phyloP scores from a whole-genome alignment of 2,888 invertebrate species.

The Steinernema hermaphroditum region DNA sequence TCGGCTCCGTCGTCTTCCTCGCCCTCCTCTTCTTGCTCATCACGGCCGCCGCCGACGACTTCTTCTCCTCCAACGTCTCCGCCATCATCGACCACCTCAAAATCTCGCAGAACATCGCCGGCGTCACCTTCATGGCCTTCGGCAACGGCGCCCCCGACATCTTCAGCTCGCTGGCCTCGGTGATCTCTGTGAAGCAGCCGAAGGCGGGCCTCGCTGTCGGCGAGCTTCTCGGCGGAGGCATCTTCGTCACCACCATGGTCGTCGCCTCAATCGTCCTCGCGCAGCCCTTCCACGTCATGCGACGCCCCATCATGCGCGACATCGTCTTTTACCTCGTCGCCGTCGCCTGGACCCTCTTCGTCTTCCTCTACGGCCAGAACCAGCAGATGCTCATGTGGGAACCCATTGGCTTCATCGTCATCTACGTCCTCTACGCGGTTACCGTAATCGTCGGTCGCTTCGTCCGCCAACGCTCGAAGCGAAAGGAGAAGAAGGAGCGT shows the following conservation, averaged over 20 bases:
- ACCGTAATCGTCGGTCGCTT: conserved; percentile 69
- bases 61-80: conserved; percentile 68
- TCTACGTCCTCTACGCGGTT: conserved; percentile 70
- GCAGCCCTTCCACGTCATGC: conserved; percentile 71
- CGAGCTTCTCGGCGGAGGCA: conserved; percentile 71
- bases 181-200: conserved; percentile 62
- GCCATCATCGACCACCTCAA: conserved; percentile 68
- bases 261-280: conserved; percentile 72
- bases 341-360: conserved; percentile 70
- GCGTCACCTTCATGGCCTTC: conserved; percentile 76
- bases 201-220: conserved; percentile 69
- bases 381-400: conserved; percentile 70
- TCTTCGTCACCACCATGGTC: conserved; percentile 73
- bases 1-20: conserved; percentile 46
- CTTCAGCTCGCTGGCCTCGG: conserved; percentile 73
- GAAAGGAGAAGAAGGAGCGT: conserved; percentile 22
- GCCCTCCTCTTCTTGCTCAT: conserved; percentile 53
- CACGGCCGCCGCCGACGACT: conserved; percentile 57
- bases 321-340: conserved; percentile 70
- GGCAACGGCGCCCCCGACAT: conserved; percentile 77
- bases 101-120: conserved; percentile 70
- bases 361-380: conserved; percentile 67
- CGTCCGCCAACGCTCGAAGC: conserved; percentile 38
- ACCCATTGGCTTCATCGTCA: conserved; percentile 69
- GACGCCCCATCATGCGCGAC: conserved; percentile 71